A percentile compares a stretch with the other conserved stretches of the same genome.
Evolutionary conservation across 92 coral and sea anemone genomes (phyloP).

Genomic region (Siderastrea siderea): DNA sequence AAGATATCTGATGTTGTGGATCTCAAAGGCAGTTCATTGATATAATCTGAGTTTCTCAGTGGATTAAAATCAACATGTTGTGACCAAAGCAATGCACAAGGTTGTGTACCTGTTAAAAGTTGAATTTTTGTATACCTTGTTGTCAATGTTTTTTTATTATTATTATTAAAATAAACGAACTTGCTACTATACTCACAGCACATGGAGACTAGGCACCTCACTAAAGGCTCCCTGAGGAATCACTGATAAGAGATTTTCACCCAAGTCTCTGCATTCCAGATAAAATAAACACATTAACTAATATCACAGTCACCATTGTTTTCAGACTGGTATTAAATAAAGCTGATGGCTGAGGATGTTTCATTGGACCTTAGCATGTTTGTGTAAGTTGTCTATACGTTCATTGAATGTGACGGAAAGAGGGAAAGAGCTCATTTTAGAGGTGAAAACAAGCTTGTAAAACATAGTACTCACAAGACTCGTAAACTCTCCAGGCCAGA

Average conservation of each 20-base stretch:
- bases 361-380: no score
- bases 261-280: conserved; percentile 13
- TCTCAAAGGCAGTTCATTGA: no score
- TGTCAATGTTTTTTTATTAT: not conserved
- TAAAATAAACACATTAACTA: not conserved
- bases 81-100: no score
- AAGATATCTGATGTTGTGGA: no score
- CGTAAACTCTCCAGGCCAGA: conserved; percentile 15
- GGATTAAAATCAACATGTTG: no score
- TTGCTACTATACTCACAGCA: conserved; percentile 13
- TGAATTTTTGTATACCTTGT: no score
- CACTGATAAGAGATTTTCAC: conserved; percentile 25
- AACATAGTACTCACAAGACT: conserved; percentile 10
- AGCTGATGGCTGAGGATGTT: no score
- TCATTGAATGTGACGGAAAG: not conserved
- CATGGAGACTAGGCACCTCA: not conserved
- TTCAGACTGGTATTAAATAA: not conserved
- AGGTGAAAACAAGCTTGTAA: not conserved
- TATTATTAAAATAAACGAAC: not conserved
- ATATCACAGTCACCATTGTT: not conserved
- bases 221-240: conserved; percentile 30
- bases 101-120: no score
- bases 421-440: not conserved
- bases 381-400: no score
- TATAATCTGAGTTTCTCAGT: no score